Conservation (phyloP, 2,797 vertebrate species). For the Babyrousa celebensis region DNA sequence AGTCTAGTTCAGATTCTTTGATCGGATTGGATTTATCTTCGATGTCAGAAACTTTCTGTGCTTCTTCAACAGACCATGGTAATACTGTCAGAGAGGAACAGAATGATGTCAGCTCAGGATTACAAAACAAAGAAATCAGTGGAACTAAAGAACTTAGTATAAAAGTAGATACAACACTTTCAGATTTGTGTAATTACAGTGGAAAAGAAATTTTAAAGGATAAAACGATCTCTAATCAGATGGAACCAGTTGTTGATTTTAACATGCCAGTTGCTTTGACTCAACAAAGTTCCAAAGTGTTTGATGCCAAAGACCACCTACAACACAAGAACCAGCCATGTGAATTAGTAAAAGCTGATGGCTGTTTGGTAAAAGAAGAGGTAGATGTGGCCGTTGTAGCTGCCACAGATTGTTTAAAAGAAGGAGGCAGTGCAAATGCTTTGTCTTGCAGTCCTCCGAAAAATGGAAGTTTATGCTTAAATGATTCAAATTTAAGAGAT, state of each 20-base stretch:
- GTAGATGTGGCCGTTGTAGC: not conserved
- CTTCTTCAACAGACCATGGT: conserved; percentile 61
- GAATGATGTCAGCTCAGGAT: conserved; percentile 45
- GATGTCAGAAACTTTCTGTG: conserved; percentile 70
- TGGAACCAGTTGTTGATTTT: conserved; percentile 74
- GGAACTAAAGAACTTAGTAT: conserved; percentile 83
- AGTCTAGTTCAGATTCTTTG: conserved; percentile 89
- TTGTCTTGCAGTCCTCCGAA: conserved; percentile 77
- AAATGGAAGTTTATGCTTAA: conserved; percentile 73
- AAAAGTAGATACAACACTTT: conserved; percentile 78
- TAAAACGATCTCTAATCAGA: conserved; percentile 55
- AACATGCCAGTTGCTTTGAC: conserved; percentile 50
- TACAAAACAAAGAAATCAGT: conserved; percentile 72
- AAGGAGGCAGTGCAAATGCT: conserved; percentile 7
- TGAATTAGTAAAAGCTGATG: conserved; percentile 70
- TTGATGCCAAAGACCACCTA: conserved; percentile 82
- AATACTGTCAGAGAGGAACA: conserved; percentile 74
- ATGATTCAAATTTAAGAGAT: conserved; percentile 59
- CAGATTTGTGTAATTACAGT: conserved; percentile 33
- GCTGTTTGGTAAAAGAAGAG: conserved; percentile 64
- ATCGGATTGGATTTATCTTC: conserved; percentile 91
- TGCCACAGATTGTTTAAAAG: conserved; percentile 62
- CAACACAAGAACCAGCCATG: conserved; percentile 63
- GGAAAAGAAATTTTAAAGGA: conserved; percentile 74
- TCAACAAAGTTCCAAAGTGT: conserved; percentile 56